Base-by-base conservation (phyloP, 2,888 invertebrate species). In the Dryococelus australis region DNA sequence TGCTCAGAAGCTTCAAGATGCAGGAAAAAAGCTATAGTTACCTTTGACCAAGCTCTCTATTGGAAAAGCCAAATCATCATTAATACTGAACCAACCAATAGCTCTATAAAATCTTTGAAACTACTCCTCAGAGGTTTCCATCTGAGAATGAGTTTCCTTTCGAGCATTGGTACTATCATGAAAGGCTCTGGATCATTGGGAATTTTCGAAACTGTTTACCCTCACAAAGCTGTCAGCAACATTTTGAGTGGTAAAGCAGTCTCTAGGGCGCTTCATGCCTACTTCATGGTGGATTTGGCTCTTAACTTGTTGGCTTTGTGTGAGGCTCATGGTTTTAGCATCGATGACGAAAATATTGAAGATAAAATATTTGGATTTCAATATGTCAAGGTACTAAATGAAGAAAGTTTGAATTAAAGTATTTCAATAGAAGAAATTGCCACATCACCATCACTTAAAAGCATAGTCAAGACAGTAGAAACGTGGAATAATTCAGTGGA, bases 401-500 rank as follows among this genome's bases (percentile, higher is more conserved):
- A 83, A 43, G 83, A 43, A 27, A 83, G 83, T 83, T 20, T 83
- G 83, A 83, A 83, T 28, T 10, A 27, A 43, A 83, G 43, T 83
- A 83, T 83, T 43, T 28, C 83, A 83, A 43, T 28, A 24, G 83
- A 83, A 83, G 5, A 28, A 83, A 83, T 35, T 9, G 35, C 28
- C 35, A 43, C 83, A 83, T 83, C 83, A 13, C 83, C 83, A 43
- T 83, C 28, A 5, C 83, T 43, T 20, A 83, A 28, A 83, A 28
- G 28, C 83, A 83, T 12, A 83, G 83, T 28, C 5, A 83, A 83
- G 83, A 43, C 83, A 83, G 83, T 83, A 83, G 28, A 83, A 83
- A 83, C 35, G 83, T 83, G 83, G 83, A 83, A 27, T 35, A 83
- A 83, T 83, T 83, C 83, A 83, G 6, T 28, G 12, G 83, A 83